Evolutionary conservation across 2,113 vertebrate genomes (phyloP).

Genomic region (Python bivittatus): DNA sequence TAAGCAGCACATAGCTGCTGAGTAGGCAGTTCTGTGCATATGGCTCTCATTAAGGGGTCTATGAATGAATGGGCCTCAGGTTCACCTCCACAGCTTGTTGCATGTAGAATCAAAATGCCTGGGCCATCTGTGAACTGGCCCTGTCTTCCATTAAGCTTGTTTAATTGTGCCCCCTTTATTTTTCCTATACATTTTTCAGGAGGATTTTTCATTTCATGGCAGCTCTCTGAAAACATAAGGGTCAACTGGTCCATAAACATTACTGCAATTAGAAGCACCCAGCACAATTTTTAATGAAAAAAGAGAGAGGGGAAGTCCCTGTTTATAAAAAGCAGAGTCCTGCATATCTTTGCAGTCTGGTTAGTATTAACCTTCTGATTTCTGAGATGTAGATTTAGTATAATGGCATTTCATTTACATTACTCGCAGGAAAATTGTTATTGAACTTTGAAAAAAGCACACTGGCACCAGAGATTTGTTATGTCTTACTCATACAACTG

Average conservation of each 20-base stretch:
- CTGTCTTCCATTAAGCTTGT: slow-evolving; percentile 3
- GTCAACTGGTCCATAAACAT: slow-evolving; percentile 18
- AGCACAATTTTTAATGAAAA: slow-evolving; percentile 25
- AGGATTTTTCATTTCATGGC: slow-evolving; percentile 16
- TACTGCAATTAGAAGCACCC: slow-evolving; percentile 5
- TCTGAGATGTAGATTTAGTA: slow-evolving; percentile 2
- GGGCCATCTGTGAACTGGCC: neutral
- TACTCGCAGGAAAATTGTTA: neutral
- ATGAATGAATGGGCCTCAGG: neutral
- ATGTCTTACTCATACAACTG: neutral
- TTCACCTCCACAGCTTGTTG: neutral
- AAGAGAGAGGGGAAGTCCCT: neutral
- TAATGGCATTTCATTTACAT: slow-evolving; percentile 20
- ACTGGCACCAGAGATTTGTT: slow-evolving; percentile 3
- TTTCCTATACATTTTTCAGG: neutral
- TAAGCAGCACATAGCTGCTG: neutral
- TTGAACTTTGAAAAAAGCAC: slow-evolving; percentile 4
- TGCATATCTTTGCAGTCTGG: slow-evolving; percentile 10
- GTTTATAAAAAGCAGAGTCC: slow-evolving; percentile 23
- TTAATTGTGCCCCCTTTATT: neutral
- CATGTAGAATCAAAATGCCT: slow-evolving; percentile 1
- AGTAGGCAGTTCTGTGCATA: slow-evolving; percentile 2
- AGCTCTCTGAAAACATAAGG: neutral
- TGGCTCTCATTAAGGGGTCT: slow-evolving; percentile 1
- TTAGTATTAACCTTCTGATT: slow-evolving; percentile 18